phyloP scores from a whole-genome alignment of 2,888 invertebrate species.

The Agrypnus murinus region DNA sequence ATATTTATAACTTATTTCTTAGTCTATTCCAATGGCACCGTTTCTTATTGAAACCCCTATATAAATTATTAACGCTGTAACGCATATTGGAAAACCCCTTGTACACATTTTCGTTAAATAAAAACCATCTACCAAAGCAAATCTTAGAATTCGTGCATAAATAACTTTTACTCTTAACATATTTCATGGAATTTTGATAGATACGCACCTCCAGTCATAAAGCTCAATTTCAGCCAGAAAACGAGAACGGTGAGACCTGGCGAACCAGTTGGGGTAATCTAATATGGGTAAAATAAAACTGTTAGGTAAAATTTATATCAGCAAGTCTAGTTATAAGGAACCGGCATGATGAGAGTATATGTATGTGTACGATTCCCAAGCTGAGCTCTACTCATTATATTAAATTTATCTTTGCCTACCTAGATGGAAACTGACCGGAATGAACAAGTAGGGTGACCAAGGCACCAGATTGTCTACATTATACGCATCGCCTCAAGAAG shows the following conservation, averaged over 20 bases:
- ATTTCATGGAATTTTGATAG: constrained; percentile 4
- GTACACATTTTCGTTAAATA: background rate
- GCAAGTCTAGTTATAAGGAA: constrained; percentile 25
- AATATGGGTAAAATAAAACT: constrained; percentile 34
- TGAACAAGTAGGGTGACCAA: constrained; percentile 36
- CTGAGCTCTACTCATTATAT: constrained; percentile 44
- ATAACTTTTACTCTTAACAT: background rate
- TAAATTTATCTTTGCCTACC: constrained; percentile 49
- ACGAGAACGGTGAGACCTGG: constrained; percentile 15
- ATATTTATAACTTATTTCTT: too few species aligned
- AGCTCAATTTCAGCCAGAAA: constrained; percentile 15
- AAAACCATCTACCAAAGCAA: background rate
- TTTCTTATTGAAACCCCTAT: too few species aligned
- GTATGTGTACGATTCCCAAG: constrained; percentile 35
- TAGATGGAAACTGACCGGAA: constrained; percentile 44
- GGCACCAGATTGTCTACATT: constrained; percentile 24
- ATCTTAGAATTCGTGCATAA: background rate
- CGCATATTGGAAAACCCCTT: too few species aligned
- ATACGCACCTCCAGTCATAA: background rate
- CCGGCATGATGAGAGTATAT: constrained; percentile 32
- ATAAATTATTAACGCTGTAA: too few species aligned
- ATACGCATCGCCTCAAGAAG: too few species aligned
- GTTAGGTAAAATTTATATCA: constrained; percentile 32
- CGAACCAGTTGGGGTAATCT: constrained; percentile 18
- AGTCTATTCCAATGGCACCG: too few species aligned